Conservation (phyloP, 2,888 invertebrate genomes). For the Pseudococcus jackbeardsleyi region DNA sequence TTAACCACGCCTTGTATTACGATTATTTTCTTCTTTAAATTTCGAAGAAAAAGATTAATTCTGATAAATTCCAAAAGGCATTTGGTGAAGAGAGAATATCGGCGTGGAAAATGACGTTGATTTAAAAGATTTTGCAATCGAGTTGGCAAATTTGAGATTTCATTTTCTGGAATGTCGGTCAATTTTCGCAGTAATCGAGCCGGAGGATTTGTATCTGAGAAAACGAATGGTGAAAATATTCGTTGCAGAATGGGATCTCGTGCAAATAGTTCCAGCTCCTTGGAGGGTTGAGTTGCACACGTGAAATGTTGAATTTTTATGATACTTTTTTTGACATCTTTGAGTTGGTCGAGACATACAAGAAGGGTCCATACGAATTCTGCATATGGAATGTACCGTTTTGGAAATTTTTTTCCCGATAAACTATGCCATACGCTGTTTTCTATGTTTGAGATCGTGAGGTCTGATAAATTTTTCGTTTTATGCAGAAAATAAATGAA, state of each 20-base stretch:
- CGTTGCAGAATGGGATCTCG: neutral
- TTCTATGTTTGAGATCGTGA: too few species aligned
- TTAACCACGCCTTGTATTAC: neutral
- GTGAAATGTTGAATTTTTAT: neutral
- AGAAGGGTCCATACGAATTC: neutral
- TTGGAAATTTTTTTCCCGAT: too few species aligned
- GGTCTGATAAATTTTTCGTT: neutral
- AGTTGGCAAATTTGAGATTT: neutral
- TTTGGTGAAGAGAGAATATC: neutral
- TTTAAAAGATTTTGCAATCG: neutral
- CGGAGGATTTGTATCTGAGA: neutral
- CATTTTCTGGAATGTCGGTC: neutral
- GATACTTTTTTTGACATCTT: neutral
- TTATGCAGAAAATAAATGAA: neutral
- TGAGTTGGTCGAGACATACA: neutral
- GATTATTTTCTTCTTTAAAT: too few species aligned
- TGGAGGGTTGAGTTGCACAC: neutral
- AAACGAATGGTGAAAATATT: neutral
- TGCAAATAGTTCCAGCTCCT: neutral
- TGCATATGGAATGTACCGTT: neutral
- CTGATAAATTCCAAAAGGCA: neutral
- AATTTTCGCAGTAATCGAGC: neutral
- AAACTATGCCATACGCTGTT: too few species aligned
- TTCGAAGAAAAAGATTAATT: neutral
- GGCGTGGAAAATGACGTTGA: neutral